Conservation (phyloP, 2,888 invertebrate genomes). For the Microctonus brassicae region DNA sequence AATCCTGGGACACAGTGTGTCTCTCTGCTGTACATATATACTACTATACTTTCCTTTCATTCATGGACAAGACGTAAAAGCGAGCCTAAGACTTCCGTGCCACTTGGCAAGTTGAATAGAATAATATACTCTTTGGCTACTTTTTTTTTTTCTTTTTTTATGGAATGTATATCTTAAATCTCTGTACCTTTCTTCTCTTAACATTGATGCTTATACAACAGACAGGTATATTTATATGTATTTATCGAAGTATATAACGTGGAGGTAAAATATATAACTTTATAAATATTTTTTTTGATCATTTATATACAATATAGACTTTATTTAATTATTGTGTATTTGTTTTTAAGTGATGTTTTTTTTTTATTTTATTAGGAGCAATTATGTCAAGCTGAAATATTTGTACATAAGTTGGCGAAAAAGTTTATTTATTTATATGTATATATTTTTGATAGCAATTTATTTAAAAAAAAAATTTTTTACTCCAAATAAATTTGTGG, state of each 20-base stretch:
- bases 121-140: background rate
- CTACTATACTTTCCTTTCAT: conserved; percentile 13
- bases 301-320: too few relatives aligned
- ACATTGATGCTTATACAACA: background rate
- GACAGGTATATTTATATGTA: background rate
- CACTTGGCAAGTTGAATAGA: conserved; percentile 29
- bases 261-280: background rate
- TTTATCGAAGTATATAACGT: background rate
- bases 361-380: too few relatives aligned
- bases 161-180: background rate
- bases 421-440: too few relatives aligned
- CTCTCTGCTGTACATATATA: background rate
- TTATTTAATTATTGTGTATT: too few relatives aligned
- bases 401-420: too few relatives aligned
- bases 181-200: background rate
- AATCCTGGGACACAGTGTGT: background rate
- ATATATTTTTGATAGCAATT: too few relatives aligned
- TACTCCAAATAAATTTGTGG: too few relatives aligned
- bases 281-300: too few relatives aligned
- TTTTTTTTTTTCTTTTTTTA: background rate
- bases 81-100: conserved; percentile 28
- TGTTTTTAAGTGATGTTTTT: too few relatives aligned
- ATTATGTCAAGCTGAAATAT: too few relatives aligned
- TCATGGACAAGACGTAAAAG: conserved; percentile 28
- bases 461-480: too few relatives aligned